Evolutionary conservation across 2,888 invertebrate species (phyloP), one percentile per base, ranked within the genome.

Genomic region (Drosophila aldrichi): DNA sequence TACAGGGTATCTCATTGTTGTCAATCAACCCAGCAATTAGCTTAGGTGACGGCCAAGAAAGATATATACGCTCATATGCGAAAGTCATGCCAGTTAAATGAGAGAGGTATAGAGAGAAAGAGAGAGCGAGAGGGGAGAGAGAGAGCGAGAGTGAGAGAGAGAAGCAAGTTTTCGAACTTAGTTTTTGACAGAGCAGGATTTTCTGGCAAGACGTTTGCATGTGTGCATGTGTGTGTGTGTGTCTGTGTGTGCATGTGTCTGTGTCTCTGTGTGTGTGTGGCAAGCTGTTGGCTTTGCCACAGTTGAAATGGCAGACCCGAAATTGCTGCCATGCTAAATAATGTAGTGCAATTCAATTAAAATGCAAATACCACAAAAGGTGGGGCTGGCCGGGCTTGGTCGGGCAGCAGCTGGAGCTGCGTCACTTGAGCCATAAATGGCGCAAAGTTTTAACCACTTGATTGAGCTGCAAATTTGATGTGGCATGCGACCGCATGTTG

Each of bases 281-380:
- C 40, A 58, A 58, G 60, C 52, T 52, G 49, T 34, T 52, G 20
- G n/a, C 40, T 41, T 20, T 51, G 40, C 32, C 52, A 40, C 52
- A 40, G 54, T 63, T 32, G 46, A 40, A 54, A 25, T 62, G 49
- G 52, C 67, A 62, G 56, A 49, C 48, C 36, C 57, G 57, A 58
- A 58, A 55, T 64, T 66, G 57, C 46, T 41, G 22, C 46, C 58
- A 69, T 79, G 79, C 76, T 78, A 84, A 84, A 75, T 84, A 84
- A 88, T 81, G 89, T 82, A 74, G 65, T 79, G 74, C 83, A 88
- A 89, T 89, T 89, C 88, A 89, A 88, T 88, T 88, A 85, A 89
- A 84, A 82, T 89, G 88, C 79, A 89, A 89, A 89, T 87, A 78
- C 79, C 75, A 57, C 46, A 75, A 48, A 40, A 46, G 44, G n/a